Percentiles rank a stretch among this genome's conserved stretches.
Evolutionary conservation across 2,797 vertebrate species (phyloP).

Genomic region (Liasis olivaceus): DNA sequence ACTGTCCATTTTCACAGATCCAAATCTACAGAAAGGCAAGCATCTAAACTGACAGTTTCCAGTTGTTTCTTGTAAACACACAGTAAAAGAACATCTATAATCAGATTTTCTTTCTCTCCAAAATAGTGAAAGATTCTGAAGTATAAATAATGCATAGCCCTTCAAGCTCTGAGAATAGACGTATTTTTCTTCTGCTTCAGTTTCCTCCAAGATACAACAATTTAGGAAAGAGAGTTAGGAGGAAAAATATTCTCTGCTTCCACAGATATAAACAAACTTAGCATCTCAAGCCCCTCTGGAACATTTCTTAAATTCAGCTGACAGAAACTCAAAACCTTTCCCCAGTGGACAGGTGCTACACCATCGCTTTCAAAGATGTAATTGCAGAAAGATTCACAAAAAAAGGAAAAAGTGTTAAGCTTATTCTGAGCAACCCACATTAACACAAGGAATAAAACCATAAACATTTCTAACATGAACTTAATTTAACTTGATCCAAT

Average conservation of each 20-base stretch:
- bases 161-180: slow-evolving; percentile 75
- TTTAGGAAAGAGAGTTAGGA: slow-evolving; percentile 61
- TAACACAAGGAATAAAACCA: slow-evolving; percentile 9
- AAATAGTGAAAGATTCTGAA: slow-evolving; percentile 73
- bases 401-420: slow-evolving; percentile 41
- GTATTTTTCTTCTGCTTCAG: slow-evolving; percentile 72
- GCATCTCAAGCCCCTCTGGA: slow-evolving; percentile 65
- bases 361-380: slow-evolving; percentile 66
- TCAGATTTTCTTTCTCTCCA: slow-evolving; percentile 69
- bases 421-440: slow-evolving; percentile 40
- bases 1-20: slow-evolving; percentile 45
- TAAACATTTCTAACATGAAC: slow-evolving; percentile 56
- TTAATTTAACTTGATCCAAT: slow-evolving; percentile 64
- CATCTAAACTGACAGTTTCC: slow-evolving; percentile 60
- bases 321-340: slow-evolving; percentile 70
- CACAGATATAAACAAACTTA: slow-evolving; percentile 61
- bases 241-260: slow-evolving; percentile 66
- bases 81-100: slow-evolving; percentile 70
- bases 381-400: slow-evolving; percentile 56
- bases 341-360: slow-evolving; percentile 65
- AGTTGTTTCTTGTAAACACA: slow-evolving; percentile 68
- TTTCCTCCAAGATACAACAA: slow-evolving; percentile 75
- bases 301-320: slow-evolving; percentile 71
- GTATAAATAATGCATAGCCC: slow-evolving; percentile 78
- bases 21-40: slow-evolving; percentile 59